A percentile compares a stretch with the other conserved stretches of the same genome.
Evolutionary conservation across 2,113 vertebrate species (phyloP).

Genomic region (Pardalotus punctatus): DNA sequence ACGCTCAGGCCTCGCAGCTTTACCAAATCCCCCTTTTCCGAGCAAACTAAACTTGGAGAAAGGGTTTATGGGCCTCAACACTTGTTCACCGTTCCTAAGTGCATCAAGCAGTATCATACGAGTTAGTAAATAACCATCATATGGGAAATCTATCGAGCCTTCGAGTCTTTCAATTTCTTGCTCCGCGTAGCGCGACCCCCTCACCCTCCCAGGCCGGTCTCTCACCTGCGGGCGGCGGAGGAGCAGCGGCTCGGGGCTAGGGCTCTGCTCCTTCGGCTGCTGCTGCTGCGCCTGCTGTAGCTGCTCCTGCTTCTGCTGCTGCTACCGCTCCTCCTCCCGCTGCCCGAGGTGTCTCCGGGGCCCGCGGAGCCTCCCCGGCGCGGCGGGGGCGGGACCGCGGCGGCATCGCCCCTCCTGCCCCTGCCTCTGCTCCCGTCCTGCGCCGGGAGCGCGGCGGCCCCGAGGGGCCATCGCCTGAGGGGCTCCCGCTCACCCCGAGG

Average conservation of each 20-base stretch:
- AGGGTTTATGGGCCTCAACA: neutral
- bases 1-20: neutral
- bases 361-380: neutral
- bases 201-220: too few relatives aligned
- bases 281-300: neutral
- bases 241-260: neutral
- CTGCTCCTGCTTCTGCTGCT: neutral
- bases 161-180: fast-evolving
- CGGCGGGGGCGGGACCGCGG: neutral
- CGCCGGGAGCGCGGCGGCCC: neutral
- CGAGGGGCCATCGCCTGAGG: neutral
- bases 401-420: neutral
- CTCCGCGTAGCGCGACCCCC: neutral
- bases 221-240: conserved; percentile 5
- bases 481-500: neutral
- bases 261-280: neutral
- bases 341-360: neutral
- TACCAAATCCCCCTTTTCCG: neutral
- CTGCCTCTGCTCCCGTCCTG: neutral
- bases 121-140: fast-evolving
- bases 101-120: fast-evolving
- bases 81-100: neutral
- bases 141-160: fast-evolving
- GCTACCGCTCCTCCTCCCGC: neutral
- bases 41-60: neutral